These are phyloP conservation scores for Drosophila orosa DNA, from an alignment of 1,140 invertebrate genomes.

Conservation along the genomic window DNA sequence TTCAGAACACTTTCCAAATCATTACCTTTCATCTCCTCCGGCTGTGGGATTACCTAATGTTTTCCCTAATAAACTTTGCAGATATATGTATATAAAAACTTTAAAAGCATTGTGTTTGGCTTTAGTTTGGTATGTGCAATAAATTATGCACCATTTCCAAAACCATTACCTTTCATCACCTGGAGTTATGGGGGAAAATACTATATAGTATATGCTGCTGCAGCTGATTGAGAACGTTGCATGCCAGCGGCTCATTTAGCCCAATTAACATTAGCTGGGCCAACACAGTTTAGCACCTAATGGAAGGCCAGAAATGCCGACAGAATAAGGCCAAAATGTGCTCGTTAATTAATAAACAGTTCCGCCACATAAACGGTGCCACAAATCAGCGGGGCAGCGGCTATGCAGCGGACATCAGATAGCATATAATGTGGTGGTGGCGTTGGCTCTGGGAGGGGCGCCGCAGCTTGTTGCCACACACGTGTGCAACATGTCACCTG, in stretches of 20 bases:
- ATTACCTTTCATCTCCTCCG: not conserved
- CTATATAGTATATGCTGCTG: not conserved
- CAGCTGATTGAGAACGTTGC: conserved; percentile 44
- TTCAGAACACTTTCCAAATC: not conserved
- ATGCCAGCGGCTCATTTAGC: conserved; percentile 48
- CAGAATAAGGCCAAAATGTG: conserved; percentile 34
- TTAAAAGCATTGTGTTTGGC: conserved; percentile 8
- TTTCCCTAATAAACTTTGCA: not conserved
- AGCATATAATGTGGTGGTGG: conserved; percentile 1
- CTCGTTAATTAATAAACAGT: conserved; percentile 67
- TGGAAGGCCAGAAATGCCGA: conserved; percentile 26
- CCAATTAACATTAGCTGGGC: conserved; percentile 45
- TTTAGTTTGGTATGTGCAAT: not conserved
- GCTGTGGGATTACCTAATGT: conserved; percentile 1
- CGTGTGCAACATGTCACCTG: conserved; percentile 67
- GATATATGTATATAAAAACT: not conserved
- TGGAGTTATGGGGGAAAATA: not conserved
- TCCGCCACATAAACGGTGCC: conserved; percentile 56
- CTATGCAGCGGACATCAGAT: conserved; percentile 8
- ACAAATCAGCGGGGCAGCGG: conserved; percentile 56
- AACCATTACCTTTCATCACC: conserved; percentile 29
- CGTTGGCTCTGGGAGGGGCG: conserved; percentile 15
- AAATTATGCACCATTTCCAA: conserved; percentile 13
- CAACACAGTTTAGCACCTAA: conserved; percentile 68
- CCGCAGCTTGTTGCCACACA: conserved; percentile 36